These are phyloP conservation scores for Anolis carolinensis DNA, from an alignment of 2,113 vertebrate genomes.

Conservation along the genomic window DNA sequence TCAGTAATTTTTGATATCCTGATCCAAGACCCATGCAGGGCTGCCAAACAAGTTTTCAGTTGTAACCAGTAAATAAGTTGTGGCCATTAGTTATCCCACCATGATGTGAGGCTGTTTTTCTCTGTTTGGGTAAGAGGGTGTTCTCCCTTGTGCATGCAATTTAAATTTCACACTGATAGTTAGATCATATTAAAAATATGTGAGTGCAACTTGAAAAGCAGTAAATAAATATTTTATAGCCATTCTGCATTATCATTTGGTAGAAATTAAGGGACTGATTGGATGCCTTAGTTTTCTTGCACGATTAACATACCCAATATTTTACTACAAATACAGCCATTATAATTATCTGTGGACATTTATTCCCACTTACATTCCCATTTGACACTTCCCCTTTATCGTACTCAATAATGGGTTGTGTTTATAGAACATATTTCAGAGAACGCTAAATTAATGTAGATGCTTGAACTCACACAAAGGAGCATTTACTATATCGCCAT, in stretches of 20 bases:
- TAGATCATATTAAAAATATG: not conserved
- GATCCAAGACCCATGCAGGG: no score
- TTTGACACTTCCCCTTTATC: not conserved
- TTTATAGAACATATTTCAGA: not conserved
- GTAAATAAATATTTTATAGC: slow-evolving; percentile 18
- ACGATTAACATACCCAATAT: slow-evolving; percentile 14
- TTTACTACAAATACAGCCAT: not conserved
- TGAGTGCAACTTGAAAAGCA: not conserved
- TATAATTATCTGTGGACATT: not conserved
- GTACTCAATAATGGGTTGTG: not conserved
- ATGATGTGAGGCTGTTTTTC: no score
- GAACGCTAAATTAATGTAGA: not conserved
- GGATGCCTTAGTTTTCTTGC: slow-evolving; percentile 7
- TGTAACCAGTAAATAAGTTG: no score
- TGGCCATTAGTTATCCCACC: no score
- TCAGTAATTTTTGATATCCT: no score
- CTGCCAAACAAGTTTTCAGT: no score
- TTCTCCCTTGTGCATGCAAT: not conserved
- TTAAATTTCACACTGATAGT: not conserved
- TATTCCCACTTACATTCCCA: not conserved
- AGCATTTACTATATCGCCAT: not conserved
- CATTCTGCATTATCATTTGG: not conserved
- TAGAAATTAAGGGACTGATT: not conserved
- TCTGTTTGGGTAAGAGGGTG: no score
- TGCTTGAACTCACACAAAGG: not conserved